phyloP scores from a whole-genome alignment of 2,113 vertebrate species.

The Siphamia tubifer region DNA sequence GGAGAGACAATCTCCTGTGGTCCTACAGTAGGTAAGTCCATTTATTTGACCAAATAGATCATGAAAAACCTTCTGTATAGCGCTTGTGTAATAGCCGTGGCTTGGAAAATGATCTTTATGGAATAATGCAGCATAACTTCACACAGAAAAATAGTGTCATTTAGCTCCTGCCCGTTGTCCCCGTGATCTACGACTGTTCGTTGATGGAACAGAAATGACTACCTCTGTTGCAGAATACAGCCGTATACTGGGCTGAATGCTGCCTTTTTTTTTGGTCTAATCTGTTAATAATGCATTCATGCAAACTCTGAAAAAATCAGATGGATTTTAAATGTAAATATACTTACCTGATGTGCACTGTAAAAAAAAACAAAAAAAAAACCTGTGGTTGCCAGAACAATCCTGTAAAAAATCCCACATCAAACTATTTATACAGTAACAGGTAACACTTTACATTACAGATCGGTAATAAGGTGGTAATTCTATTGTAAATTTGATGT shows the following conservation, averaged over 20 bases:
- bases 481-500: no score
- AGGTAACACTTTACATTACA: no score
- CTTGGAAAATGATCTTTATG: slow-evolving; percentile 13
- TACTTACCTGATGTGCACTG: no score
- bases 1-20: slow-evolving; percentile 1
- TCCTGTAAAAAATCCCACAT: no score
- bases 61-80: not conserved
- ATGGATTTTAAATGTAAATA: no score
- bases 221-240: not conserved
- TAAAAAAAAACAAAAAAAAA: no score
- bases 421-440: no score
- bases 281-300: not conserved
- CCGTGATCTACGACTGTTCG: slow-evolving; percentile 4
- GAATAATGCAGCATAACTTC: slow-evolving; percentile 10
- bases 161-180: not conserved
- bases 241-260: not conserved
- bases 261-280: not conserved
- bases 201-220: slow-evolving; percentile 9
- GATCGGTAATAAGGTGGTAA: no score
- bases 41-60: slow-evolving; percentile 29
- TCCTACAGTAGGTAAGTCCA: slow-evolving; percentile 7
- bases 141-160: slow-evolving; percentile 1
- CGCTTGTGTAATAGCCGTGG: slow-evolving; percentile 2
- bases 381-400: no score
- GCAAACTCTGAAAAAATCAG: no score